phyloP scores from a whole-genome alignment of 2,797 vertebrate species.

The Echeneis naucrates region DNA sequence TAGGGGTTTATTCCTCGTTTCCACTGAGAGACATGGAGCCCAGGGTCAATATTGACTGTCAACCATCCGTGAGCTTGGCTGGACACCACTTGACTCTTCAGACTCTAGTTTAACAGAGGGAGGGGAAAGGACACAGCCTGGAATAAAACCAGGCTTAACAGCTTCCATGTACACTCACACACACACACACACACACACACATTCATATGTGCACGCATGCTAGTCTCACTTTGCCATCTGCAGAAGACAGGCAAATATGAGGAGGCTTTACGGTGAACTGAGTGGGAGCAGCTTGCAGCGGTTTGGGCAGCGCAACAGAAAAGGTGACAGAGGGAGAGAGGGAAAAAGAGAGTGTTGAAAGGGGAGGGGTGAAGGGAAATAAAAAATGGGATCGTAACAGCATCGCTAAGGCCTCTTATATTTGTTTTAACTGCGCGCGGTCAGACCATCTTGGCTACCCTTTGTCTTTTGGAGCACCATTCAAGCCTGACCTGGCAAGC shows the following conservation, averaged over 20 bases:
- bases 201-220: slow-evolving; percentile 18
- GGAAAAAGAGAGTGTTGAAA: slow-evolving; percentile 31
- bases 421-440: slow-evolving; percentile 71
- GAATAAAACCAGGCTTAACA: slow-evolving; percentile 43
- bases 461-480: slow-evolving; percentile 62
- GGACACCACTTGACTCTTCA: slow-evolving; percentile 71
- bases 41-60: slow-evolving; percentile 81
- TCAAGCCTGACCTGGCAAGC: slow-evolving; percentile 55
- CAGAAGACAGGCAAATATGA: slow-evolving; percentile 58
- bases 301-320: slow-evolving; percentile 60
- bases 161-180: slow-evolving; percentile 11
- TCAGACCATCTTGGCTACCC: slow-evolving; percentile 58
- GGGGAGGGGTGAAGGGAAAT: slow-evolving; percentile 44
- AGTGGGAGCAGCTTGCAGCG: slow-evolving; percentile 64
- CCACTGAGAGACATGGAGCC: slow-evolving; percentile 73
- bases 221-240: slow-evolving; percentile 49
- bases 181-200: slow-evolving; percentile 15
- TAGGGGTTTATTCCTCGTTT: slow-evolving; percentile 58
- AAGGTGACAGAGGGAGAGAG: slow-evolving; percentile 63
- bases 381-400: slow-evolving; percentile 61
- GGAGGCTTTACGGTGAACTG: slow-evolving; percentile 62
- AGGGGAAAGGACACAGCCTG: slow-evolving; percentile 30
- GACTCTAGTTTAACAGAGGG: slow-evolving; percentile 49
- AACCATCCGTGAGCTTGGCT: slow-evolving; percentile 79
- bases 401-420: slow-evolving; percentile 56